Percentiles rank a stretch among this genome's conserved stretches.
phyloP scores from a whole-genome alignment of 1,140 invertebrate species.

The Araneus ventricosus region DNA sequence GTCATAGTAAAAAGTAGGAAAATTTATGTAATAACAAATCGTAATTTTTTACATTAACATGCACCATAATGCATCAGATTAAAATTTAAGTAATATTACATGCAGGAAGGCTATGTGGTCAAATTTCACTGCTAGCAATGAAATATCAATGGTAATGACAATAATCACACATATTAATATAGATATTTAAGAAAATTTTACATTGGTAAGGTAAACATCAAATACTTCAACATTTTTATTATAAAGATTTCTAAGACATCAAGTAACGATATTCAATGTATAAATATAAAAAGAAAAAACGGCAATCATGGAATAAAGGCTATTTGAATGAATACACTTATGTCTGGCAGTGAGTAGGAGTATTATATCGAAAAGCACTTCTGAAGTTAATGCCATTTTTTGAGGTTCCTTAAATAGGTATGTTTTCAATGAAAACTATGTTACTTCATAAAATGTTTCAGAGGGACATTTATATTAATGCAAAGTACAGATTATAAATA shows the following conservation, averaged over 20 bases:
- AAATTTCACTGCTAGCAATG: not conserved
- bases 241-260: not conserved
- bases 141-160: not conserved
- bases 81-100: not conserved
- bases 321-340: conserved; percentile 21
- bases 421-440: too few relatives aligned
- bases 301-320: not conserved
- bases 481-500: too few relatives aligned
- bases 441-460: too few relatives aligned
- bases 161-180: not conserved
- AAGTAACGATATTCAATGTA: not conserved
- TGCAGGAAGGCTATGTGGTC: not conserved
- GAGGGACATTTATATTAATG: too few relatives aligned
- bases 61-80: not conserved
- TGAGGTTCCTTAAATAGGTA: not conserved
- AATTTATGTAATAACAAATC: not conserved
- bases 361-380: not conserved
- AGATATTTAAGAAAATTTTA: not conserved
- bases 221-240: not conserved
- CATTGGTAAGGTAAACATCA: not conserved
- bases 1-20: not conserved
- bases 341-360: conserved; percentile 25
- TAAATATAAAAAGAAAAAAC: conserved; percentile 26
- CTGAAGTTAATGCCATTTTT: not conserved
- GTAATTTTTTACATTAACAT: not conserved